Percentiles rank a stretch among this genome's conserved stretches.
These are phyloP conservation scores for Allophyes oxyacanthae DNA, from an alignment of 2,888 invertebrate genomes.

Conservation along the genomic window DNA sequence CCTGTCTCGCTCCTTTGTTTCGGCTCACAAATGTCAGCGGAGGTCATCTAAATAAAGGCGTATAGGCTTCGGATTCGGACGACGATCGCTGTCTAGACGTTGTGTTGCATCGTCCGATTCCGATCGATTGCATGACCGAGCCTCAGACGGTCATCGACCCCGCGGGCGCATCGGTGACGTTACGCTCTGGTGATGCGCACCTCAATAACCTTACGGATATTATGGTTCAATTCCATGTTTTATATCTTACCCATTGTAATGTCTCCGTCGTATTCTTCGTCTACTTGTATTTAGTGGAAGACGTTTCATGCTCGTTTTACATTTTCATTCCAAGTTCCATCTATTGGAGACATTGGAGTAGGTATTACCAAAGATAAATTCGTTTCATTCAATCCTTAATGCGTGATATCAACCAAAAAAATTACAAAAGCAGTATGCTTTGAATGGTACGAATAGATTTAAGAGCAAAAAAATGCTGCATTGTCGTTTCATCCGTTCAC, in stretches of 20 bases:
- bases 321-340: slow-evolving; percentile 1
- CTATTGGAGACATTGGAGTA: neutral
- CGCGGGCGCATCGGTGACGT: slow-evolving; percentile 88
- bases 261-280: slow-evolving; percentile 58
- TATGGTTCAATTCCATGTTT: slow-evolving; percentile 71
- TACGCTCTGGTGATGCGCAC: slow-evolving; percentile 88
- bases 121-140: slow-evolving; percentile 87
- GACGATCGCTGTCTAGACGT: slow-evolving; percentile 86
- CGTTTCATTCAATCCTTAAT: slow-evolving; percentile 61
- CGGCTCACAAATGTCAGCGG: slow-evolving; percentile 85
- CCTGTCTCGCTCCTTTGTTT: slow-evolving; percentile 88
- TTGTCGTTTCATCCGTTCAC: slow-evolving; percentile 52
- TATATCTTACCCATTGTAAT: slow-evolving; percentile 63
- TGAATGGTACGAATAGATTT: slow-evolving; percentile 61
- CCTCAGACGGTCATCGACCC: slow-evolving; percentile 88
- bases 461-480: slow-evolving; percentile 62
- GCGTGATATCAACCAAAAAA: slow-evolving; percentile 67
- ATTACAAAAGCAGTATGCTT: slow-evolving; percentile 66
- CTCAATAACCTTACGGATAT: slow-evolving; percentile 80
- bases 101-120: slow-evolving; percentile 87
- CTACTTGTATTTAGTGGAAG: slow-evolving; percentile 44
- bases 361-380: slow-evolving; percentile 29
- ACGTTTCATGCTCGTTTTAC: slow-evolving; percentile 30
- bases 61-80: slow-evolving; percentile 82
- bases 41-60: slow-evolving; percentile 88